Base-by-base conservation (phyloP, 2,113 vertebrate genomes). In the Pogona vitticeps region DNA sequence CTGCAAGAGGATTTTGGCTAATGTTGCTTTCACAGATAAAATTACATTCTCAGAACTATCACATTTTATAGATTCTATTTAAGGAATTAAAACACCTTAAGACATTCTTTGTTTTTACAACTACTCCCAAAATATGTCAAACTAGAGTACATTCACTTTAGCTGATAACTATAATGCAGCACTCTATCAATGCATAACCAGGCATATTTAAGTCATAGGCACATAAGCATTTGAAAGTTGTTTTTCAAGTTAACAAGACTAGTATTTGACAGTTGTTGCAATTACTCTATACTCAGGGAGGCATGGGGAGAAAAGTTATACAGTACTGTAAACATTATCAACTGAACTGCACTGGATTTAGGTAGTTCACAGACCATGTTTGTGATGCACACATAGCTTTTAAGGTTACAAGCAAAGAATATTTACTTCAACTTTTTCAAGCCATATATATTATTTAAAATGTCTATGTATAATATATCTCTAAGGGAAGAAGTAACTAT, bases 241-340 rank as follows among this genome's bases (percentile, higher is more conserved):
- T 68, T 38, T 88, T 67, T 86, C 21, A 84, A 65, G 42, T 1
- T 40, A 87, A 26, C n/a, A 87, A 52, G 46, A 52, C 46, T 14
- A 76, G 76, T 86, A 88, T 88, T 91, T 86, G 87, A 84, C 91
- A 82, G 71, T 2, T 67, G 20, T 91, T 93, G 85, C 93, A 95
- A 71, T 76, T 86, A 92, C 18, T n/a, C 12, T 72, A 56, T 15
- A 33, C 33, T n/a, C 46, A 52, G 2, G 61, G 17, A 18, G 36
- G 21, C 14, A 46, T 26, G 36, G 8, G 61, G 52, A 33, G 17
- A 33, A 20, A 82, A 56, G 31, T 52, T 52, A 6, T 5, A 52
- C 10, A 6, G 46, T 10, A 52, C 46, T 6, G 46, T n/a, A n/a
- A n/a, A n/a, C n/a, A n/a, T n/a, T n/a, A 52, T 52, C 46, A 52